Base-by-base conservation (phyloP, 1,140 invertebrate genomes). In the Cotesia vestalis region DNA sequence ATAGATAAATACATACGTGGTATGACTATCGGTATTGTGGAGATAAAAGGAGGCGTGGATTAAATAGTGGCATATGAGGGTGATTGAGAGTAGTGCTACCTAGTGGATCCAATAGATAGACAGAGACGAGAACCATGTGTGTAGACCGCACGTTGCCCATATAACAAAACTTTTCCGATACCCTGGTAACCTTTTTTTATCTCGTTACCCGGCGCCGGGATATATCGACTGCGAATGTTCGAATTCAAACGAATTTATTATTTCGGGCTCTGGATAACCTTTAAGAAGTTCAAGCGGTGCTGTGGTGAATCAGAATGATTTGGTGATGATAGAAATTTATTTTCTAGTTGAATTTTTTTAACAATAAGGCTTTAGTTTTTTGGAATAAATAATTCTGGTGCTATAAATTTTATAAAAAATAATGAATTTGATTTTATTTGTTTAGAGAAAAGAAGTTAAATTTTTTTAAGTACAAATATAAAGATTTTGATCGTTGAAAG, bases 121-220 rank as follows among this genome's bases (percentile, higher is more conserved):
- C 27, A 27, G 34, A 62, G 36, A 40, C 5, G 38, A 12, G n/a
- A 55, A 27, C 27, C 51, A 67, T 34, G 27, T 67, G 66, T 67
- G 66, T 51, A 67, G 52, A 67, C 66, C 51, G 20, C 51, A 55
- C 46, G 51, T 53, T 67, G 51, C 51, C 20, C 66, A 55, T 67
- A 55, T 55, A 67, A 55, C 66, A 67, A 67, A 67, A 67, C 17
- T 67, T 67, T 55, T 3, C 27, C 51, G 66, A 67, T 67, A 67
- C 51, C 66, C 66, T 36, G 14, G 11, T 11, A 20, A 34, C 51
- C 40, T 67, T 53, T 53, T 53, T 67, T 53, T 27, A 46, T 46
- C n/a, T 20, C 46, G 14, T 36, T 55, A 53, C 35, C n/a, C 12
- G 35, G 60, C 27, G 8, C 0, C 6, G 12, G 4, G 36, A 9